Base-by-base conservation (phyloP, 2,797 vertebrate species). In the Pangasius sanitwongsei region DNA sequence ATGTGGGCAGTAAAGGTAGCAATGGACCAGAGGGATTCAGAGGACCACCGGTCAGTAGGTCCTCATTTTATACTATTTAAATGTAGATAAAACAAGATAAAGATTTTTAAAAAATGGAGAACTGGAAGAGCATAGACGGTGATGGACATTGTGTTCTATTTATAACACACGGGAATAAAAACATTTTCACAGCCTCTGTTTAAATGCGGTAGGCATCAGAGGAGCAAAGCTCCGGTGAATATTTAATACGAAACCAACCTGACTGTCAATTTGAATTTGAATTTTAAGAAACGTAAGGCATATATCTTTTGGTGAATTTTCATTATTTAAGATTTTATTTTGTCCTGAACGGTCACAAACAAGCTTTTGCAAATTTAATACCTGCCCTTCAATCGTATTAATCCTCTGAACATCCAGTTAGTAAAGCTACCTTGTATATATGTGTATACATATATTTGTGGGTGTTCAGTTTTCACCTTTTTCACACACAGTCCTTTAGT, bases 21-120 rank as follows among this genome's bases (percentile, higher is more conserved):
- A 12, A 0, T 13, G 97, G 97, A 89, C 61, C 86, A 0, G 61
- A 61, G 88, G 98, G 97, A 87, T 75, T 89, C n/a, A 94, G 95
- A 94, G 98, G 98, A 44, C 65, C 92, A 57, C 92, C 94, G 90
- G 97, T 98, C 88, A 94, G 97, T 92, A 83, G 87, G 41, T 7
- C 9, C 89, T 61, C 13, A 87, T 74, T 48, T 44, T 55, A 34
- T 7, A 85, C 6, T 67, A 65, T 69, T 85, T 16, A 28, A 57
- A 25, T 44, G 48, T 20, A 16, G 25, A 8, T n/a, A 31, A n/a
- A 83, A 83, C 3, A 8, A 11, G 4, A 63, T 6, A 31, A n/a
- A 53, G 13, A n/a, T n/a, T 11, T 55, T 77, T 44, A 44, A 9
- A 23, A 44, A 70, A 25, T 25, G 1, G 53, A 55, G 13, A 55